Conservation (phyloP, 1,140 invertebrate genomes). For the Drosophila miranda region DNA sequence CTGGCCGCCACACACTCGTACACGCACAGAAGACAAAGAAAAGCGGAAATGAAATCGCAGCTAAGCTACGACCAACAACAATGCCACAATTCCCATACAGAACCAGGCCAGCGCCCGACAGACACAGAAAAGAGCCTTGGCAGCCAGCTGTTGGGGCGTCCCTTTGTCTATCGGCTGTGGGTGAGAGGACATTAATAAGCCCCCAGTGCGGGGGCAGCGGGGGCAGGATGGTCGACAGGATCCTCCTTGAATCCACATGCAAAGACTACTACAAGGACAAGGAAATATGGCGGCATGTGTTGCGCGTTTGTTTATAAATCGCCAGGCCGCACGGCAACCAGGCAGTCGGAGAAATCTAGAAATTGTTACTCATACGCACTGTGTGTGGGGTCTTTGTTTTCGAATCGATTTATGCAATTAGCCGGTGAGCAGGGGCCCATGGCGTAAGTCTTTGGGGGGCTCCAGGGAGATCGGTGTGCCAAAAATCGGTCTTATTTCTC, state of each 20-base stretch:
- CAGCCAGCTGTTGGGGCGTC: conserved; percentile 49
- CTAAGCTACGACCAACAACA: conserved; percentile 54
- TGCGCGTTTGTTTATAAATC: conserved; percentile 67
- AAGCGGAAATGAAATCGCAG: conserved; percentile 62
- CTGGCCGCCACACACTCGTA: conserved; percentile 25
- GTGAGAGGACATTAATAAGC: conserved; percentile 61
- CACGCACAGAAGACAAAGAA: conserved; percentile 3
- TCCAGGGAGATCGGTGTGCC: no score
- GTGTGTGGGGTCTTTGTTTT: conserved; percentile 33
- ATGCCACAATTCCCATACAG: conserved; percentile 45
- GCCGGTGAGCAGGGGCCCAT: not conserved
- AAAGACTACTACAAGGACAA: conserved; percentile 59
- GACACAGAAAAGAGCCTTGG: not conserved
- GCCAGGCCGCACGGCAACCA: conserved; percentile 32
- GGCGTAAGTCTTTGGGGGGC: not conserved
- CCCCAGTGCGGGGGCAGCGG: conserved; percentile 6
- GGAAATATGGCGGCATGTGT: conserved; percentile 65
- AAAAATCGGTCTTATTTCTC: not conserved
- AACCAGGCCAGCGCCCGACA: not conserved
- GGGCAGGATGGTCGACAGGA: not conserved
- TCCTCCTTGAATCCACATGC: conserved; percentile 17
- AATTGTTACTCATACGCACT: conserved; percentile 61
- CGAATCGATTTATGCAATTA: conserved; percentile 47
- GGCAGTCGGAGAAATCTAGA: conserved; percentile 6
- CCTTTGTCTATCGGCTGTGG: conserved; percentile 58